These are phyloP conservation scores for Monodelphis domestica DNA, from an alignment of 2,797 vertebrate genomes.

Conservation along the genomic window DNA sequence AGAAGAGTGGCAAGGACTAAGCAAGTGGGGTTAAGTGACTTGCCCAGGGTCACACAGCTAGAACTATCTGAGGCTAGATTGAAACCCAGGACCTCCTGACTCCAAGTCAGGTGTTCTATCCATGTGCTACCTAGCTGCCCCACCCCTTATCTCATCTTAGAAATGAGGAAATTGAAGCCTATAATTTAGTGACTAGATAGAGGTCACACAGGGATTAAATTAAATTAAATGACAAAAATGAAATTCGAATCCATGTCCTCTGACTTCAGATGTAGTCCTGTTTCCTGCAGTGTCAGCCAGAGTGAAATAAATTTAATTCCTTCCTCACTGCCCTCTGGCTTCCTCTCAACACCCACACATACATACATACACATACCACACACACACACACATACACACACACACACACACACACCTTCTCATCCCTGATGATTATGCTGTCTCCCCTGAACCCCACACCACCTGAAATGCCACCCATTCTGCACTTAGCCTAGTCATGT, in stretches of 20 bases:
- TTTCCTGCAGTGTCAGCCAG: background rate
- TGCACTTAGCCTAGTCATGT: background rate
- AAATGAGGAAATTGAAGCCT: background rate
- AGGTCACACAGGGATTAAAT: background rate
- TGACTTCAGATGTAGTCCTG: background rate
- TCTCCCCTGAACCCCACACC: background rate
- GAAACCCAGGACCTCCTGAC: too few species aligned
- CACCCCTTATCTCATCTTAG: too few species aligned
- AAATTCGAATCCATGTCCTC: background rate
- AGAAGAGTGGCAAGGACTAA: too few species aligned
- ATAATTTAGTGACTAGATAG: background rate
- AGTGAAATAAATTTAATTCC: background rate
- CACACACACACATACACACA: too few species aligned
- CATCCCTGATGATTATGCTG: background rate
- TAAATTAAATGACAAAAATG: background rate
- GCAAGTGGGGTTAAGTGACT: too few species aligned
- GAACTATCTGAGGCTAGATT: too few species aligned
- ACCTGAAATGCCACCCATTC: background rate
- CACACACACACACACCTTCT: background rate
- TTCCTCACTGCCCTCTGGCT: background rate
- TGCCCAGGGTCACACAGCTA: too few species aligned
- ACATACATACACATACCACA: too few species aligned
- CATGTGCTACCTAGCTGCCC: too few species aligned
- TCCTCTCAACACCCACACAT: too few species aligned
- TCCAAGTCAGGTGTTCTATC: too few species aligned